Conservation (phyloP, 2,797 vertebrate species). For the Calcarius lapponicus region DNA sequence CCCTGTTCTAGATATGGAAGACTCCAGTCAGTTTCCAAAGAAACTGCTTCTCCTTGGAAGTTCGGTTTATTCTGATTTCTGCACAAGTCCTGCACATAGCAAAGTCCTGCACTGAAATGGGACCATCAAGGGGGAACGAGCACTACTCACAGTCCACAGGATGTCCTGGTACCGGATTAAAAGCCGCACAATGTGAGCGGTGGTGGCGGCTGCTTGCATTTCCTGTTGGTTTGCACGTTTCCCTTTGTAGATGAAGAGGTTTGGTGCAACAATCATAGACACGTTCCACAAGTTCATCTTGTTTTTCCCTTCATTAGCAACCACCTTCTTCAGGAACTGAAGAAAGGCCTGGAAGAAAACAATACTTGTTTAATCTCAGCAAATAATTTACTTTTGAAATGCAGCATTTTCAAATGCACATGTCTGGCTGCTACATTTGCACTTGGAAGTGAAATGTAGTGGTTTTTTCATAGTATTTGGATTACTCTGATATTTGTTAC, state of each 20-base stretch:
- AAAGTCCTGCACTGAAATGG: background rate
- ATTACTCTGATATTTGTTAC: background rate
- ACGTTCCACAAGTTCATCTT: conserved; percentile 97
- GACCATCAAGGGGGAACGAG: background rate
- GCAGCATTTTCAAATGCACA: background rate
- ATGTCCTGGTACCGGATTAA: conserved; percentile 91
- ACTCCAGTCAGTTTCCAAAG: background rate
- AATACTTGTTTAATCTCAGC: background rate
- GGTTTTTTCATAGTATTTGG: fast-evolving
- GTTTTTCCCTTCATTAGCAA: conserved; percentile 90
- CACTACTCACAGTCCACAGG: conserved; percentile 87
- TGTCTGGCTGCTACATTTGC: background rate
- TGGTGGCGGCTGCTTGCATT: conserved; percentile 84
- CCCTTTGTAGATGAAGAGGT: conserved; percentile 87
- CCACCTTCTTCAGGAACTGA: conserved; percentile 89
- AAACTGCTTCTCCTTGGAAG: background rate
- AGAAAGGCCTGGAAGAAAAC: conserved; percentile 84
- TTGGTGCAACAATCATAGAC: conserved; percentile 94
- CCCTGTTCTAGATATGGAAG: background rate
- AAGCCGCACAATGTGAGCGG: conserved; percentile 86
- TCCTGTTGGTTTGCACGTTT: conserved; percentile 85
- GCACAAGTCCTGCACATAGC: background rate
- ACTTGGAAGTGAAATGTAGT: background rate
- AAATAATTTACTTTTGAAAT: background rate
- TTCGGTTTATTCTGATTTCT: background rate